phyloP scores from a whole-genome alignment of 2,888 invertebrate species.

The Hyalella azteca region DNA sequence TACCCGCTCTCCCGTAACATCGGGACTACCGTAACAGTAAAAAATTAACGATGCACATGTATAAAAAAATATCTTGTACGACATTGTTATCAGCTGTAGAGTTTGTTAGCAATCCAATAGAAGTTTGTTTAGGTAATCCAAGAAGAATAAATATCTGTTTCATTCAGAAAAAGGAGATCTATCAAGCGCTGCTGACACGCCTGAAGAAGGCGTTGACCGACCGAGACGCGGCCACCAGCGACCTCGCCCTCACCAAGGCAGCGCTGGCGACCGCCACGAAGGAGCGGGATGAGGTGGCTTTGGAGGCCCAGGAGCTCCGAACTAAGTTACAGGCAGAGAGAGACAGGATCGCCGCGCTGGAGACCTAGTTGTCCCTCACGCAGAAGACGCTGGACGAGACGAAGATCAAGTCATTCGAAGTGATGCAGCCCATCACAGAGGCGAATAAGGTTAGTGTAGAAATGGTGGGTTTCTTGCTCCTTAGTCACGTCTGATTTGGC shows the following conservation, averaged over 20 bases:
- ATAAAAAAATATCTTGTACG: too few relatives aligned
- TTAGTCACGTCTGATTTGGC: too few relatives aligned
- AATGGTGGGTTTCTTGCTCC: too few relatives aligned
- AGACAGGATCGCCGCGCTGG: background rate
- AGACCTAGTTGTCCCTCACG: background rate
- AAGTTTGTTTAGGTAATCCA: too few relatives aligned
- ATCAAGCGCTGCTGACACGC: background rate
- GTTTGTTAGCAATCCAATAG: too few relatives aligned
- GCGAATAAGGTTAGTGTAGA: constrained; percentile 26
- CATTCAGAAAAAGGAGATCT: constrained; percentile 37
- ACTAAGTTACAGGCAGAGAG: background rate
- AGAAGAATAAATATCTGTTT: too few relatives aligned
- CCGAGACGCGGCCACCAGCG: background rate
- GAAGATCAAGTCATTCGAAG: constrained; percentile 14
- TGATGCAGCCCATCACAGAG: background rate
- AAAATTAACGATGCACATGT: too few relatives aligned
- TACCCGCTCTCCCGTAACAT: too few relatives aligned
- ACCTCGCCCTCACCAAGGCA: background rate
- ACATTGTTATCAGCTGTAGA: too few relatives aligned
- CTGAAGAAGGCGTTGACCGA: constrained; percentile 16
- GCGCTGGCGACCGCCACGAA: background rate
- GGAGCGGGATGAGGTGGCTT: constrained; percentile 15
- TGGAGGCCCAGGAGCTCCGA: background rate
- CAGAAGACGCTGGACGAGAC: background rate
- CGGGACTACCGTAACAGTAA: too few relatives aligned